Conservation (phyloP, 1,140 invertebrate genomes). For the Conus ventricosus region DNA sequence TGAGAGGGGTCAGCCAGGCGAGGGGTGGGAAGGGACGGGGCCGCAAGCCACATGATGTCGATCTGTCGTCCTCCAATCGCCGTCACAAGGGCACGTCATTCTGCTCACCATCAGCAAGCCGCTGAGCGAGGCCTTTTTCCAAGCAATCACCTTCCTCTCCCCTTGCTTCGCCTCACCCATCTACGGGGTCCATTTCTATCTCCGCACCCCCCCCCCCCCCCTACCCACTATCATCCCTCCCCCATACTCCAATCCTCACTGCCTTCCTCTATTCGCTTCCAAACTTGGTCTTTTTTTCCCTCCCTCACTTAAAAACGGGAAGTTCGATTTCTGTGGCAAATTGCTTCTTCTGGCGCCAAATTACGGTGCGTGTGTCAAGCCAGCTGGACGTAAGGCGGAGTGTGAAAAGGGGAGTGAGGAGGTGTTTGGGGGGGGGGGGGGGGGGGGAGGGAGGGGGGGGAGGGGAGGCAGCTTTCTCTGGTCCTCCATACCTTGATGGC, state of each 20-base stretch:
- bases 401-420: constrained; percentile 12
- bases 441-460: no score
- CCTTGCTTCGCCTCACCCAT: background rate
- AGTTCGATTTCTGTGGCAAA: constrained; percentile 30
- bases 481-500: background rate
- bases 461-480: background rate
- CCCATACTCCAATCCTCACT: background rate
- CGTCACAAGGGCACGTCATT: background rate
- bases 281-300: background rate
- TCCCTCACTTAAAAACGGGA: background rate
- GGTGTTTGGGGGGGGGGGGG: no score
- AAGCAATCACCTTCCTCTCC: background rate
- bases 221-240: background rate
- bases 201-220: background rate
- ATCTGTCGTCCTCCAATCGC: background rate
- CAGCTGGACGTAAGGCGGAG: constrained; percentile 31
- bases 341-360: constrained; percentile 35
- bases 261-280: background rate
- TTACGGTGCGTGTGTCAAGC: constrained; percentile 24
- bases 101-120: constrained; percentile 1
- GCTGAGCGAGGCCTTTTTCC: background rate
- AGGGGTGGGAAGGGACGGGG: background rate
- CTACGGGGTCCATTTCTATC: background rate
- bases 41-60: constrained; percentile 2
- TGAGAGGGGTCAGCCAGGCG: background rate